A percentile compares a stretch with the other conserved stretches of the same genome.
Evolutionary conservation across 2,113 vertebrate genomes (phyloP).

Genomic region (Oceanodroma tethys): DNA sequence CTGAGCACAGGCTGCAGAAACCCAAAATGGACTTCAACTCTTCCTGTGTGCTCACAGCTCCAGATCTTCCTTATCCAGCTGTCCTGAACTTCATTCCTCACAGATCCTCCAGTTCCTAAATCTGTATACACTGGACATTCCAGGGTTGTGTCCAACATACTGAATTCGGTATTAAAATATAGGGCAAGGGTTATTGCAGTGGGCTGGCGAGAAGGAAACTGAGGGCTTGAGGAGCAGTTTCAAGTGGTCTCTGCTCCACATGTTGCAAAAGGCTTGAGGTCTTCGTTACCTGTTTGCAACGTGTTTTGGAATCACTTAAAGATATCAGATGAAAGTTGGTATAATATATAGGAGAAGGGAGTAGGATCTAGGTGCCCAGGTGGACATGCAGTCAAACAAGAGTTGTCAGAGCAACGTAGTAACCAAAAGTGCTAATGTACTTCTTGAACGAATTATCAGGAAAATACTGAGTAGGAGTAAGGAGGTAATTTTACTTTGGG

Average conservation of each 20-base stretch:
- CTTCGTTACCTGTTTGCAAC: not conserved
- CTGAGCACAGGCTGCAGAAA: not conserved
- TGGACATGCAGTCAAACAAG: not conserved
- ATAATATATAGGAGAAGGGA: not conserved
- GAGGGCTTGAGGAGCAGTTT: not conserved
- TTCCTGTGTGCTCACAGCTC: not conserved
- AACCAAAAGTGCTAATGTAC: not conserved
- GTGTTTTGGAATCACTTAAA: not conserved
- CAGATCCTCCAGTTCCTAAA: conserved; percentile 32
- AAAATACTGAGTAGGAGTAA: not conserved
- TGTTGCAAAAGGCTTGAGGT: conserved; percentile 14
- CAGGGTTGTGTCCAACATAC: not conserved
- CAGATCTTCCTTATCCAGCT: conserved; percentile 1
- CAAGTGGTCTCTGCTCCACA: not conserved
- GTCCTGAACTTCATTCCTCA: conserved; percentile 36
- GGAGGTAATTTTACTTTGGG: not conserved
- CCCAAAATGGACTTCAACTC: not conserved
- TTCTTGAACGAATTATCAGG: not conserved
- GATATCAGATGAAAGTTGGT: not conserved
- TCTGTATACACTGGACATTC: conserved; percentile 48
- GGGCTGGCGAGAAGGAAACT: not conserved
- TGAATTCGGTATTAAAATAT: conserved; percentile 10
- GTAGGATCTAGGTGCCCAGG: not conserved
- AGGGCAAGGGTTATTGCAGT: conserved; percentile 6
- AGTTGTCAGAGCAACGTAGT: not conserved